phyloP scores from a whole-genome alignment of 2,888 invertebrate species.

The Acanthosoma haemorrhoidale region DNA sequence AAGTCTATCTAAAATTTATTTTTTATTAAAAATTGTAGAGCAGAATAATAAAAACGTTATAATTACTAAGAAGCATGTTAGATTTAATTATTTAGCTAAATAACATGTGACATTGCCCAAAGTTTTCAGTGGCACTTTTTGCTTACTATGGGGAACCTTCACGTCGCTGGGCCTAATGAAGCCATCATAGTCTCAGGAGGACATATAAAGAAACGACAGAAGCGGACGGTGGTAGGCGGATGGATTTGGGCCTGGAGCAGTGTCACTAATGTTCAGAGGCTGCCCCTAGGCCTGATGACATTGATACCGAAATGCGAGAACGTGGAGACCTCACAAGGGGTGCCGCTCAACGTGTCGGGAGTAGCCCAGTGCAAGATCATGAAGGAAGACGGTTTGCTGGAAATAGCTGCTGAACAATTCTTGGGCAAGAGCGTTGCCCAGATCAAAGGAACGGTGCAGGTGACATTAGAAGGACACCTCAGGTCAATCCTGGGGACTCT shows the following conservation, averaged over 20 bases:
- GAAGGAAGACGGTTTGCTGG: conserved; percentile 90
- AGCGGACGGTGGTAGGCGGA: conserved; percentile 81
- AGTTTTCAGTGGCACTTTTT: conserved; percentile 73
- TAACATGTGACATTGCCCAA: neutral
- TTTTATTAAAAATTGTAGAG: too few species aligned
- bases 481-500: conserved; percentile 88
- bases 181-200: conserved; percentile 91
- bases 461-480: conserved; percentile 92
- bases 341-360: conserved; percentile 92
- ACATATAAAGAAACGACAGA: neutral
- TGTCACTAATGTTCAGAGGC: conserved; percentile 87
- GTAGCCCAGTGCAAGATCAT: conserved; percentile 97
- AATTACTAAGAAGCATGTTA: too few species aligned
- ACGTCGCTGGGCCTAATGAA: conserved; percentile 95
- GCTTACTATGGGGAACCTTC: conserved; percentile 84
- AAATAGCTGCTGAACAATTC: conserved; percentile 94
- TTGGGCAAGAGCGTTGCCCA: conserved; percentile 84
- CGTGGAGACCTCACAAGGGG: conserved; percentile 93
- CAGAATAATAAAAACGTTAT: too few species aligned
- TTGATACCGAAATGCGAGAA: conserved; percentile 92
- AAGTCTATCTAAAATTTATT: too few species aligned
- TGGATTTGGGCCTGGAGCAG: conserved; percentile 99
- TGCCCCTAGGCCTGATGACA: conserved; percentile 86
- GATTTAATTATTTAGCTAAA: too few species aligned
- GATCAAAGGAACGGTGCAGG: conserved; percentile 85